Base-by-base conservation (phyloP, 2,797 vertebrate genomes). In the Thaleichthys pacificus region DNA sequence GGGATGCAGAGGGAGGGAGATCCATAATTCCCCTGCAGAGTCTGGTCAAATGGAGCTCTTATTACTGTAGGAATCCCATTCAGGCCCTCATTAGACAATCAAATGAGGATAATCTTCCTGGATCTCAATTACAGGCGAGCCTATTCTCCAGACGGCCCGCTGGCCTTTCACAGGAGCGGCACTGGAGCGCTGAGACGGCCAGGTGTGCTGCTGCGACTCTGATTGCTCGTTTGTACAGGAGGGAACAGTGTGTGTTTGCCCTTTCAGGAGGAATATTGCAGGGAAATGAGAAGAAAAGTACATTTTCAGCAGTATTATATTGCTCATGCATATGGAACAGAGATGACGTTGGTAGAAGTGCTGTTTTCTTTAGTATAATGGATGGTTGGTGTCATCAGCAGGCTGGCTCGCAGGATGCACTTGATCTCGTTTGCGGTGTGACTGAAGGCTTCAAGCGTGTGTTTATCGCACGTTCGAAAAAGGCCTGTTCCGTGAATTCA, bases 21-120 rank as follows among this genome's bases (percentile, higher is more conserved):
- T 11, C 14, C 42, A 47, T 47, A 5, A 12, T 47, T 47, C 80
- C 80, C 77, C 79, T 77, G 82, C 80, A 80, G 78, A 72, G 61
- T 69, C 78, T 86, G 84, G 87, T 88, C 79, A 83, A 84, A 85
- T 68, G 72, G 72, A 69, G 66, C 74, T 87, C 84, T 82, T 85
- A 88, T 88, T 89, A 88, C 82, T 69, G 72, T 66, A 81, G 80
- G 75, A 80, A 88, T 89, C 82, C 87, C 84, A 89, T 91, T 92
- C 87, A 88, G 85, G 81, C 80, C 80, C 83, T 88, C 90, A 89
- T 89, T 90, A 91, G 82, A 87, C 87, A 91, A 89, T 92, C 88
- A 91, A 89, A 90, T 89, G 80, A 87, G 84, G 86, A 89, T 90
- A 91, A 93, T 92, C 80, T 81, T 77, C 78, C 78, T 61, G 75